Evolutionary conservation across 92 coral and sea anemone species (phyloP), one percentile per base, ranked within the genome.

Genomic region (Heliopora coerulea): DNA sequence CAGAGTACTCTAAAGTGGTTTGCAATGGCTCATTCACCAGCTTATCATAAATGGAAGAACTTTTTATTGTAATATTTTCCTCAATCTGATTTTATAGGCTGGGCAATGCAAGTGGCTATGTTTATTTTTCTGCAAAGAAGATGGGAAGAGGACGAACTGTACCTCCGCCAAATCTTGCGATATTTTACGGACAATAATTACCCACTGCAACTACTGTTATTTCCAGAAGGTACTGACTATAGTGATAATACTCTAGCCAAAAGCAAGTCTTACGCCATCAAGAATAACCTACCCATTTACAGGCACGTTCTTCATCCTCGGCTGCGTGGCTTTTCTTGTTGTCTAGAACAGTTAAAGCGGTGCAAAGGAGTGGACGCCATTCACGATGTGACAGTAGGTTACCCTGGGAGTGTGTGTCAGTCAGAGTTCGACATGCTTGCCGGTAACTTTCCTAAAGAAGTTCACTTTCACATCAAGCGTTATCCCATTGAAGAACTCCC

Each of bases 61-160:
- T n/a, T n/a, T n/a, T n/a, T n/a, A n/a, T n/a, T n/a, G n/a, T n/a
- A n/a, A n/a, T n/a, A n/a, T n/a, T n/a, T n/a, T n/a, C n/a, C 28
- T 8, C 33, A 17, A 14, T 50, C 6, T 29, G 15, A 24, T 59
- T 81, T 52, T 46, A 13, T 75, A 95, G 99, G 99, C 19, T 95
- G 99, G 99, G 99, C 96, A 63, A 95, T 95, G 99, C 99, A 95
- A 54, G 80, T 86, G 68, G 88, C 87, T 33, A 75, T 95, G 95
- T 95, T 59, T 62, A 88, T 95, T 44, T 95, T 95, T 72, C 72
- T 95, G 34, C 78, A 77, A 46, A 79, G 99, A 39, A 84, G 89
- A 12, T 95, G 99, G 99, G 91, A 95, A 34, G 83, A 83, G 33
- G 99, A 95, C 30, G 83, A 95, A 68, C 79, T 85, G 23, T 95